A percentile compares a stretch with the other conserved stretches of the same genome.
These are phyloP conservation scores for Drosophila kanapiae DNA, from an alignment of 1,140 invertebrate genomes.

Conservation along the genomic window DNA sequence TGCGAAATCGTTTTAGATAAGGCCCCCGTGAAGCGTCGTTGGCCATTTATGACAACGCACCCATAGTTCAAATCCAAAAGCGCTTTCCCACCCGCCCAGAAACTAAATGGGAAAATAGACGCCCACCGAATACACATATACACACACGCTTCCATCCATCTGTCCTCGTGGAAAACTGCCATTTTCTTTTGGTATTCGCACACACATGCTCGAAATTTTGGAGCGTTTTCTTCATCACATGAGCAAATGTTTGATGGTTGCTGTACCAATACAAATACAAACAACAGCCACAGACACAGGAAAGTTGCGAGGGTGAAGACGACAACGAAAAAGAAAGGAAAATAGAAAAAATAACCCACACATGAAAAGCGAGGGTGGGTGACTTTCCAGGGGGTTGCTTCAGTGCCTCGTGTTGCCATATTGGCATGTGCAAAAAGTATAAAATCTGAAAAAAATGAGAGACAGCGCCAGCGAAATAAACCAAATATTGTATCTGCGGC, in stretches of 20 bases:
- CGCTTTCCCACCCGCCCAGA: conserved; percentile 60
- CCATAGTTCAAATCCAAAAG: conserved; percentile 80
- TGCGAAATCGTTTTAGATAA: conserved; percentile 53
- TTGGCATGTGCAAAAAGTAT: conserved; percentile 71
- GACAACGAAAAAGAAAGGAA: conserved; percentile 33
- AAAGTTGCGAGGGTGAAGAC: conserved; percentile 64
- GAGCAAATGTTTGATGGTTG: conserved; percentile 81
- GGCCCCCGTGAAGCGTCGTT: conserved; percentile 7
- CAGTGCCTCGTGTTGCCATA: conserved; percentile 55
- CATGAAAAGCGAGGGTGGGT: conserved; percentile 43
- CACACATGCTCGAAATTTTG: conserved; percentile 59
- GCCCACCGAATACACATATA: conserved; percentile 40
- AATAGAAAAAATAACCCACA: conserved; percentile 65
- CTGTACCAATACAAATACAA: conserved; percentile 83
- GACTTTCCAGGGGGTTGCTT: conserved; percentile 35
- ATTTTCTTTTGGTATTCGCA: conserved; percentile 78
- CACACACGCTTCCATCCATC: conserved; percentile 8
- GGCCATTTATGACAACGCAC: conserved; percentile 50
- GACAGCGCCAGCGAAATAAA: conserved; percentile 52
- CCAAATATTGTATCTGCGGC: conserved; percentile 60
- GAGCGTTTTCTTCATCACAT: conserved; percentile 58
- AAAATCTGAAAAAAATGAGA: conserved; percentile 34
- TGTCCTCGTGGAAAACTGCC: conserved; percentile 41
- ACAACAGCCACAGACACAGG: conserved; percentile 59
- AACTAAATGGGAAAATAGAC: conserved; percentile 76